These are phyloP conservation scores for Pseudomyrmex cubaensis DNA, from an alignment of 1,140 invertebrate genomes.

Conservation along the genomic window DNA sequence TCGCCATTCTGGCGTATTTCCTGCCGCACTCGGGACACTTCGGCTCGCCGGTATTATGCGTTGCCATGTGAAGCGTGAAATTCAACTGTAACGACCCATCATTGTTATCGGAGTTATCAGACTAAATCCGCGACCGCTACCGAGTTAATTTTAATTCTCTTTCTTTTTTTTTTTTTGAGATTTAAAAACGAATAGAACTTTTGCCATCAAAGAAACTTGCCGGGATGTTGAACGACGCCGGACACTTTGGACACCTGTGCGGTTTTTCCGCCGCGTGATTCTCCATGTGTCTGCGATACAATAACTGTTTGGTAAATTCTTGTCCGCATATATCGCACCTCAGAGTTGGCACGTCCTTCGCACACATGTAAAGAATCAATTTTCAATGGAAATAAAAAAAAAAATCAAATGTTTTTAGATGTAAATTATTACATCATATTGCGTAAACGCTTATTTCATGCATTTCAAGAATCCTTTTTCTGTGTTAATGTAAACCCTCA, in stretches of 20 bases:
- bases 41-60: conserved; percentile 85
- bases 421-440: neutral
- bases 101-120: conserved; percentile 65
- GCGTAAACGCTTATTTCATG: conserved; percentile 9
- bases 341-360: conserved; percentile 77
- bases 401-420: neutral
- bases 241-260: conserved; percentile 87
- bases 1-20: conserved; percentile 89
- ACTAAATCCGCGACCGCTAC: conserved; percentile 45
- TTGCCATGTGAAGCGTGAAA: conserved; percentile 88
- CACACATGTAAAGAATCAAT: conserved; percentile 7
- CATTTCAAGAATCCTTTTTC: neutral
- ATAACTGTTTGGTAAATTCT: conserved; percentile 85
- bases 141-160: neutral
- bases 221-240: conserved; percentile 88
- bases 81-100: conserved; percentile 83
- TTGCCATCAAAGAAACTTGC: conserved; percentile 67
- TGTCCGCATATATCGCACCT: conserved; percentile 86
- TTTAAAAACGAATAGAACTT: too few relatives aligned
- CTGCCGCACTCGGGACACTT: conserved; percentile 89
- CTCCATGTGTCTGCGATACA: conserved; percentile 86
- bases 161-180: too few relatives aligned
- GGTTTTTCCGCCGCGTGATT: conserved; percentile 88
- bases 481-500: conserved; percentile 21
- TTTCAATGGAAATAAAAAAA: neutral